These are phyloP conservation scores for Cotesia vestalis DNA, from an alignment of 1,140 invertebrate species.

Conservation along the genomic window DNA sequence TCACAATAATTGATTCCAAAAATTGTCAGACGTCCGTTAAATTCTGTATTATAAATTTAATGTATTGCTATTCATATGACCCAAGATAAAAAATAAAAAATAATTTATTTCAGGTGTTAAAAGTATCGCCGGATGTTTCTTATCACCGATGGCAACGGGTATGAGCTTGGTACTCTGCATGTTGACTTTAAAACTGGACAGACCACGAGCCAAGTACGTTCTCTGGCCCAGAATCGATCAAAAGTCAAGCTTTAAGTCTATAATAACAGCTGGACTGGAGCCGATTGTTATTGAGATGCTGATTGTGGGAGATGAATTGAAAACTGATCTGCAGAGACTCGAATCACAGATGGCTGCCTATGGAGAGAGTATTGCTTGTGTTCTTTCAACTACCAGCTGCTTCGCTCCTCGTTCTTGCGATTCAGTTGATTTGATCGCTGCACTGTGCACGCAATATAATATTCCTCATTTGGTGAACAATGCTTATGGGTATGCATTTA, in stretches of 20 bases:
- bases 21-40: too few relatives aligned
- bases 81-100: not conserved
- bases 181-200: conserved; percentile 73
- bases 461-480: conserved; percentile 89
- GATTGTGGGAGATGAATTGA: conserved; percentile 73
- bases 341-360: conserved; percentile 70
- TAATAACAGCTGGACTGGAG: conserved; percentile 78
- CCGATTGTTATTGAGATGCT: conserved; percentile 76
- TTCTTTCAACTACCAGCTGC: conserved; percentile 86
- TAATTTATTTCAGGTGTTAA: conserved; percentile 65
- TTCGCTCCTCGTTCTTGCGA: conserved; percentile 86
- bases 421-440: conserved; percentile 70
- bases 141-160: conserved; percentile 87
- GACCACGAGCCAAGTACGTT: conserved; percentile 80
- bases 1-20: too few relatives aligned
- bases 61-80: too few relatives aligned
- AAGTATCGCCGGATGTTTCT: conserved; percentile 72
- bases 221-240: conserved; percentile 91
- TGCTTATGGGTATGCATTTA: conserved; percentile 76
- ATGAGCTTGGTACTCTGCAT: conserved; percentile 85
- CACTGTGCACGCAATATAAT: conserved; percentile 73
- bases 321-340: conserved; percentile 75
- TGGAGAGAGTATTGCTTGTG: conserved; percentile 78
- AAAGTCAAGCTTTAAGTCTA: conserved; percentile 90
- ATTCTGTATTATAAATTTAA: too few relatives aligned